A percentile compares a stretch with the other conserved stretches of the same genome.
Conservation (phyloP, 2,888 invertebrate species). For the Hypomecis atomaria region DNA sequence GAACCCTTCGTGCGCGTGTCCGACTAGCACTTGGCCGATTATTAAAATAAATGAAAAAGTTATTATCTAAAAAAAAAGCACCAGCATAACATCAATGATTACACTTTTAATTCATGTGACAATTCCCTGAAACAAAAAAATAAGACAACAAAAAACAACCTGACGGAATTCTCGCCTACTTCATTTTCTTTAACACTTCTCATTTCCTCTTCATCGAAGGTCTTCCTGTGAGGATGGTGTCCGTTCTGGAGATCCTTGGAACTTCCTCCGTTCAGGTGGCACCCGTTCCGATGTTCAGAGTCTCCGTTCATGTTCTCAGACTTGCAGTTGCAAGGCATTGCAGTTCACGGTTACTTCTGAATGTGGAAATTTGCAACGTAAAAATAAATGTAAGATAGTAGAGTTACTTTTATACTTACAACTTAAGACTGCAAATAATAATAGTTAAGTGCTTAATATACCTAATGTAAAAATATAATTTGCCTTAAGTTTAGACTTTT, state of each 20-base stretch:
- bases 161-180: constrained; percentile 57
- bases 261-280: constrained; percentile 47
- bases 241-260: constrained; percentile 46
- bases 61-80: too few relatives aligned
- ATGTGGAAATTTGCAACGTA: neutral
- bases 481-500: too few relatives aligned
- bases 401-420: too few relatives aligned
- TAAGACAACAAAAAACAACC: constrained; percentile 50
- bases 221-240: constrained; percentile 61
- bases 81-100: too few relatives aligned
- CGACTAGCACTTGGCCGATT: too few relatives aligned
- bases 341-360: constrained; percentile 24
- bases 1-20: too few relatives aligned
- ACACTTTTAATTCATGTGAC: too few relatives aligned
- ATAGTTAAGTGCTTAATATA: too few relatives aligned
- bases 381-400: too few relatives aligned
- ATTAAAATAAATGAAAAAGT: too few relatives aligned
- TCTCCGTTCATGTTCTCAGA: constrained; percentile 44
- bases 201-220: constrained; percentile 50
- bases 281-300: constrained; percentile 52
- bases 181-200: constrained; percentile 31
- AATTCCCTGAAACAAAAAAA: neutral
- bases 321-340: constrained; percentile 66
- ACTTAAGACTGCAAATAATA: too few relatives aligned
- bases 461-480: too few relatives aligned